Conservation (phyloP, 53 echinoderm and acorn worm genomes). For the Paelopatides confundens region DNA sequence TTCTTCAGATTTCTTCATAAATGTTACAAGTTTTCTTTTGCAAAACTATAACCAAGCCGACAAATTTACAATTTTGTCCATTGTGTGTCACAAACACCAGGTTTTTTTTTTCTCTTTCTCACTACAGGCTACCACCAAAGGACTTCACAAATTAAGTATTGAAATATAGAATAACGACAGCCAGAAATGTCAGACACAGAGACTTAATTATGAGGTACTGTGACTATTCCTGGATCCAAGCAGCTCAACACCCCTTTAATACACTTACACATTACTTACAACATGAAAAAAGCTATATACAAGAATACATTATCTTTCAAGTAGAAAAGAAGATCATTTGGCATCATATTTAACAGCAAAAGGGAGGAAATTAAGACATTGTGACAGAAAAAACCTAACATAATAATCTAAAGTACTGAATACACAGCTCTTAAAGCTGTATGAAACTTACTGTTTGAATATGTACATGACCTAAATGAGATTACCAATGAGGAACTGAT, state of each 20-base stretch:
- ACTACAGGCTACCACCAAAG: no score
- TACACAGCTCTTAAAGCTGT: background rate
- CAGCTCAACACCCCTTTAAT: background rate
- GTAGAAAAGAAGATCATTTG: background rate
- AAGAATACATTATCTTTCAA: background rate
- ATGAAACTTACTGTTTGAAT: conserved; percentile 26
- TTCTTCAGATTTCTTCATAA: no score
- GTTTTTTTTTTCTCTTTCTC: no score
- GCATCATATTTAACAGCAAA: background rate
- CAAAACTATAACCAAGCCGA: no score
- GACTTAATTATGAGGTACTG: background rate
- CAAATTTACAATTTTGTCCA: no score
- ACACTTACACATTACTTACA: background rate
- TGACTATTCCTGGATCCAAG: no score
- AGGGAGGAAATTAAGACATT: background rate
- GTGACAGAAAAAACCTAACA: background rate
- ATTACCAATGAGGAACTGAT: no score
- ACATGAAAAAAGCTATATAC: background rate
- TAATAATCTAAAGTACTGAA: conserved; percentile 3
- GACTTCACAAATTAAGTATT: background rate
- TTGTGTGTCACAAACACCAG: no score
- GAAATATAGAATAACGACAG: background rate
- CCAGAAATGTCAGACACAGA: background rate
- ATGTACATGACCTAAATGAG: conserved; percentile 17
- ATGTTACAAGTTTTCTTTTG: no score